Percentiles rank a stretch among this genome's conserved stretches.
Conservation (phyloP, 1,140 invertebrate species). For the Caerostris darwini region DNA sequence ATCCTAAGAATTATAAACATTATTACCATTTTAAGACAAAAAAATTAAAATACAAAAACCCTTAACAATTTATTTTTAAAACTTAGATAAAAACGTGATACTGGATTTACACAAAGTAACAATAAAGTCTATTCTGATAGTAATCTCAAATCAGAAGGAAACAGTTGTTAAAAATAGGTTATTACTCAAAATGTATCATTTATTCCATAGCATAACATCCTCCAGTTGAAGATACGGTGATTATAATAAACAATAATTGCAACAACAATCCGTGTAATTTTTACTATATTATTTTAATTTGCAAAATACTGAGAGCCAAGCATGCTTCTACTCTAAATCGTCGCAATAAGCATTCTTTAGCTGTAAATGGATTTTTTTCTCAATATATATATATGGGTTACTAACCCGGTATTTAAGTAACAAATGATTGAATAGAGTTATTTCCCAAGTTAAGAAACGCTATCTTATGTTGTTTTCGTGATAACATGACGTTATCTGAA, state of each 20-base stretch:
- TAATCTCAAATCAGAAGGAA: background rate
- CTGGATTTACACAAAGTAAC: too few relatives aligned
- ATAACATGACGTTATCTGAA: slow-evolving; percentile 29
- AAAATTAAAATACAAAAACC: too few relatives aligned
- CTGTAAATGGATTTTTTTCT: background rate
- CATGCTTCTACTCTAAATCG: background rate
- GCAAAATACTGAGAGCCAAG: background rate
- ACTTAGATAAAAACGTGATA: too few relatives aligned
- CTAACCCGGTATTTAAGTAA: background rate
- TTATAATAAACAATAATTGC: background rate
- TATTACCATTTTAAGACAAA: too few relatives aligned
- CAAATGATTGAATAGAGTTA: background rate
- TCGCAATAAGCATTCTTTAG: background rate
- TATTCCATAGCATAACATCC: background rate
- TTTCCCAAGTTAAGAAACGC: background rate
- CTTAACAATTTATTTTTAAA: too few relatives aligned
- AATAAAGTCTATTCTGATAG: background rate
- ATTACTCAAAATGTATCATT: background rate
- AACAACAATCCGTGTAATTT: background rate
- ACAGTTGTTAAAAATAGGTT: background rate
- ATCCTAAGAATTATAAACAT: too few relatives aligned
- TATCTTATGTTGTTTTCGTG: background rate
- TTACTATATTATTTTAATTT: background rate
- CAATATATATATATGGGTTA: background rate
- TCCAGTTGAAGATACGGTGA: background rate